phyloP scores from a whole-genome alignment of 1,140 invertebrate species.

The Drosophila pandora region DNA sequence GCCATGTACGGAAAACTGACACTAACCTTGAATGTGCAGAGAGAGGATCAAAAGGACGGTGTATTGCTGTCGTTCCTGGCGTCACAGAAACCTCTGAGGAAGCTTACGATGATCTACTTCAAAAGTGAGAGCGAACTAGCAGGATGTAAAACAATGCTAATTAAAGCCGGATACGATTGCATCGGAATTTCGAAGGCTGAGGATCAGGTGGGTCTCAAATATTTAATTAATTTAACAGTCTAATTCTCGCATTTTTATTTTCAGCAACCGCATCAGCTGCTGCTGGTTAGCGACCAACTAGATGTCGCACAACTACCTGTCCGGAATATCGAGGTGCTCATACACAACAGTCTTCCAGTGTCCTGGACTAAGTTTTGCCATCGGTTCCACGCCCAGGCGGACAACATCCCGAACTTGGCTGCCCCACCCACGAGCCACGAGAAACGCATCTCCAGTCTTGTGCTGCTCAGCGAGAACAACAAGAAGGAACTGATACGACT shows the following conservation, averaged over 20 bases:
- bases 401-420: slow-evolving; percentile 39
- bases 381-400: slow-evolving; percentile 42
- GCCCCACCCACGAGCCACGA: too few species aligned
- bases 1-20: slow-evolving; percentile 53
- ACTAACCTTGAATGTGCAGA: slow-evolving; percentile 15
- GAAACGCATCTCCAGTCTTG: slow-evolving; percentile 1
- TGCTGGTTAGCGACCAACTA: slow-evolving; percentile 30
- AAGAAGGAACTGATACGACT: slow-evolving; percentile 9
- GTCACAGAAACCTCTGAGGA: background rate
- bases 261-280: slow-evolving; percentile 33
- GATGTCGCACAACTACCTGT: background rate
- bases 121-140: slow-evolving; percentile 20
- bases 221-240: background rate
- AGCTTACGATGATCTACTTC: slow-evolving; percentile 51
- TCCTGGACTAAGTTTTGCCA: slow-evolving; percentile 41
- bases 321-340: slow-evolving; percentile 39
- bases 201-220: slow-evolving; percentile 12
- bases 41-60: slow-evolving; percentile 1
- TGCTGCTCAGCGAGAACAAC: slow-evolving; percentile 52
- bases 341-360: slow-evolving; percentile 51
- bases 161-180: slow-evolving; percentile 21
- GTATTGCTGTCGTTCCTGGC: slow-evolving; percentile 21
- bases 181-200: background rate
- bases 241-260: background rate
- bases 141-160: background rate